Percentiles rank a stretch among this genome's conserved stretches.
phyloP scores from a whole-genome alignment of 1,140 invertebrate species.

The Apis laboriosa region DNA sequence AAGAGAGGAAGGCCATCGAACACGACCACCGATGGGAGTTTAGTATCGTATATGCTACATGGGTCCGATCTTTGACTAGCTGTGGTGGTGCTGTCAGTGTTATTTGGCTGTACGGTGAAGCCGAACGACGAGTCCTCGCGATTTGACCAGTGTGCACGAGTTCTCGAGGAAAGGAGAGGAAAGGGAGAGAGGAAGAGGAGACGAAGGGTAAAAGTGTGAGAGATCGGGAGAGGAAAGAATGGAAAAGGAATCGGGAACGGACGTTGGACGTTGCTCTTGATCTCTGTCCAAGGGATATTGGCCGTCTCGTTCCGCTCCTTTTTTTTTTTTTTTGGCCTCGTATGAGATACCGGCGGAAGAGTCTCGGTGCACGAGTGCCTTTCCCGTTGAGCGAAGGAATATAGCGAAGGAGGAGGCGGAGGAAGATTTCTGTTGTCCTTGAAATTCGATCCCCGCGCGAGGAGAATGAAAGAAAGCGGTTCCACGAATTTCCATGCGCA shows the following conservation, averaged over 20 bases:
- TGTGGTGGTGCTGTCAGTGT: neutral
- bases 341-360: neutral
- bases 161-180: too few species aligned
- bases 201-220: neutral
- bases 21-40: neutral
- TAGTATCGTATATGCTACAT: neutral
- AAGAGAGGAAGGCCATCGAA: too few species aligned
- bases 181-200: rapidly evolving
- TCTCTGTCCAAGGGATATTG: neutral
- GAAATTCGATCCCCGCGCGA: conserved; percentile 59
- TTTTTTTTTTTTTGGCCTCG: neutral
- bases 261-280: neutral
- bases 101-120: neutral
- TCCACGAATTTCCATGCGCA: conserved; percentile 25
- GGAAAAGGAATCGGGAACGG: neutral
- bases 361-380: conserved; percentile 5
- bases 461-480: conserved; percentile 40
- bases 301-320: too few species aligned
- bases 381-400: neutral
- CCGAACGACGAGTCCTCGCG: conserved; percentile 4
- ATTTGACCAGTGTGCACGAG: neutral
- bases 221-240: neutral
- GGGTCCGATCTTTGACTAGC: neutral
- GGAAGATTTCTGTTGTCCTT: conserved; percentile 40
- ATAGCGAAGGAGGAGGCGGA: neutral